Evolutionary conservation across 2,113 vertebrate species (phyloP).

Genomic region (Vidua macroura): DNA sequence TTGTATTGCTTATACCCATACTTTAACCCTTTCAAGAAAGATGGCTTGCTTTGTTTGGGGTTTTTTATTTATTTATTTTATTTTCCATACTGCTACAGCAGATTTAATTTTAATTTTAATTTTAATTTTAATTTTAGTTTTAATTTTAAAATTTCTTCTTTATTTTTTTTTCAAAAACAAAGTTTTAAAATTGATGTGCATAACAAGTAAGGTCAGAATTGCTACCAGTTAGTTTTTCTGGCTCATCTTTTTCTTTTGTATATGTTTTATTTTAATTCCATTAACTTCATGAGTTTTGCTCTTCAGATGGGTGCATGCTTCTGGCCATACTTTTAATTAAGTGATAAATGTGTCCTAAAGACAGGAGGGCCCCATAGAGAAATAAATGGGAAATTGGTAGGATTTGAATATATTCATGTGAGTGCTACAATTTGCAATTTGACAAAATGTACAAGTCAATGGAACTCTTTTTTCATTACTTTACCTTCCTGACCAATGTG

Average conservation of each 20-base stretch:
- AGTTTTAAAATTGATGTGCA: neutral
- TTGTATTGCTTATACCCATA: neutral
- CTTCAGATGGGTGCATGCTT: rapidly evolving
- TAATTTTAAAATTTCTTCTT: neutral
- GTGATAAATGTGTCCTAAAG: neutral
- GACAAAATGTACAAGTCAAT: neutral
- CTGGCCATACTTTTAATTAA: neutral
- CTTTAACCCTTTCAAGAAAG: neutral
- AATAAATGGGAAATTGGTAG: neutral
- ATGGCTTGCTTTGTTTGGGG: neutral
- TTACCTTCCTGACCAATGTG: neutral
- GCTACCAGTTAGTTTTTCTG: neutral
- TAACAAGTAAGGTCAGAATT: neutral
- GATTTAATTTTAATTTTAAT: neutral
- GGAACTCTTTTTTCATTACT: neutral
- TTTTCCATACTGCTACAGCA: neutral
- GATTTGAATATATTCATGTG: neutral
- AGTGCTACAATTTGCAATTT: neutral
- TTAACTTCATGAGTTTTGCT: neutral
- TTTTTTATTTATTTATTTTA: neutral
- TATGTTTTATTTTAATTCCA: neutral
- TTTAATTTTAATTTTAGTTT: neutral
- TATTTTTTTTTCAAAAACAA: neutral
- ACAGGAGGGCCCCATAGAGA: neutral
- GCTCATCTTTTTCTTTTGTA: neutral